Base-by-base conservation (phyloP, 2,888 invertebrate genomes). In the Leptarthrus brevirostris region DNA sequence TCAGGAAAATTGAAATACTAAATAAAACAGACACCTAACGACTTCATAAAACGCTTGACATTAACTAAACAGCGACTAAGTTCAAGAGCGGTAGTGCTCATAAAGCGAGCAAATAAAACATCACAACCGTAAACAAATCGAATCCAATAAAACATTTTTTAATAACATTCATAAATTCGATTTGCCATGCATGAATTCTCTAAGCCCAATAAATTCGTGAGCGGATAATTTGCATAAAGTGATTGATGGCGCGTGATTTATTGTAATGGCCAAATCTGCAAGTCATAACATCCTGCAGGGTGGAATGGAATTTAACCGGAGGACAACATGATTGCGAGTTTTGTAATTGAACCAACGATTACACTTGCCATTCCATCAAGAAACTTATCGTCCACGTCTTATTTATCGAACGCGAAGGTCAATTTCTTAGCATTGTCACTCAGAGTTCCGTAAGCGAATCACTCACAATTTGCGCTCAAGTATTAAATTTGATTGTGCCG, bases 131-230 rank as follows among this genome's bases (percentile, higher is more conserved):
- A 40, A 12, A 40, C n/a, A 5, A 12, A 40, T 12, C n/a, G n/a
- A 1, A 3, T 12, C n/a, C 40, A 6, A 40, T 40, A 40, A 40
- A 40, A 40, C 40, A 40, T 40, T 40, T 40, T 58, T 58, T 58
- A 58, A 58, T 36, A 20, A 12, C 58, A 44, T 64, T 64, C 64
- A 64, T 64, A 44, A 64, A 64, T 34, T 64, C 24, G 14, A 64
- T 64, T 44, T 47, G 18, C 22, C 20, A 64, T 64, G 64, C 64
- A 64, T 47, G 64, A 47, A 44, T 64, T 44, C 24, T 24, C 64
- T 44, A 64, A 64, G 64, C 44, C 64, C 64, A 64, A 64, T 64
- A 64, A 64, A 64, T 64, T 64, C 64, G 64, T 40, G 64, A 64
- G 44, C 64, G 24, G 24, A 34, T 20, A 44, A 64, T 64, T 64